Evolutionary conservation across 2,797 vertebrate genomes (phyloP), one percentile per base, ranked within the genome.

Genomic region (Pseudotriccus pelzelni): DNA sequence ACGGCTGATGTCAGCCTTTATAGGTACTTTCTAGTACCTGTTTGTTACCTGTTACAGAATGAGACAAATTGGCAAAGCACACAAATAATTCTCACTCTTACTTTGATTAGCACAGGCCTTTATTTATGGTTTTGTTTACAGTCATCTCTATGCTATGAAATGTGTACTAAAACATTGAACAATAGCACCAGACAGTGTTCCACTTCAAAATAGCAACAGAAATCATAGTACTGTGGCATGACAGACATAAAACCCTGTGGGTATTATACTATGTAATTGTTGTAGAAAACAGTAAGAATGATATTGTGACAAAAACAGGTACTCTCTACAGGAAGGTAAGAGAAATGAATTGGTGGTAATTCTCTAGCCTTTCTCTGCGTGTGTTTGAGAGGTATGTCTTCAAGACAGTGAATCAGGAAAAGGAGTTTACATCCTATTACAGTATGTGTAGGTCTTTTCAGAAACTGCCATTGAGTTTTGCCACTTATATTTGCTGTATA

Each of bases 61-160:
- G 43, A 90, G 89, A 63, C 12, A 82, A 41, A 66, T 11, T 58
- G 68, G 46, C 63, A 73, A 82, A 79, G 55, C 39, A 19, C 46
- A 30, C 32, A 44, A 81, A 41, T 76, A 41, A 34, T 79, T 93
- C 59, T 69, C 28, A 32, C 22, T 84, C 32, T 32, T n/a, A n/a
- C 30, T 82, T 76, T 70, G 84, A 89, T 87, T 74, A 93, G 74
- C 37, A 36, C 12, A 70, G 47, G 22, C 34, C 44, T 86, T 77
- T 82, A 66, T 88, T 84, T 84, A 37, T 69, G 32, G 37, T 60
- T 89, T 92, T 89, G 60, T 94, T 93, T 91, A 47, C 47, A 76
- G 15, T 90, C 82, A 76, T 79, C 39, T 67, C 25, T 52, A 0
- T 36, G 36, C 63, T 63, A 30, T 28, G 59, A 93, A 93, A 70